Base-by-base conservation (phyloP, 64 coral and sea anemone species). In the Acropora tenuis region DNA sequence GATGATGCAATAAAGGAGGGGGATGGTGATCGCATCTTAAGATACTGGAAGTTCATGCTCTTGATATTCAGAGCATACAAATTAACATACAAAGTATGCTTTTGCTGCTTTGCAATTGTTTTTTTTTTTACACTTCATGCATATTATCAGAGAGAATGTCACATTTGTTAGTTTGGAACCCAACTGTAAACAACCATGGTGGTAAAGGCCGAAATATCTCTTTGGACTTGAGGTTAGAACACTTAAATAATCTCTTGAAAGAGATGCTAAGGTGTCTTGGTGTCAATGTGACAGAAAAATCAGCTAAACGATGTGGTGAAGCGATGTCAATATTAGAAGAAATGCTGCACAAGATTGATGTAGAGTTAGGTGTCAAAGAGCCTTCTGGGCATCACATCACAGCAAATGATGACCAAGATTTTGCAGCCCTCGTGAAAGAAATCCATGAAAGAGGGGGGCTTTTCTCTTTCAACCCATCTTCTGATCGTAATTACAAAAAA, bases 201-300 rank as follows among this genome's bases (percentile, higher is more conserved):
- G 86, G 78, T 43, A 52, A 52, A 60, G 92, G 92, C 17, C 77
- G 43, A 18, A 86, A 86, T 75, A 92, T 87, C 75, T 76, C 90
- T 63, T 52, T 83, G 79, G 90, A 84, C 55, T 76, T 91, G 43
- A 50, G 90, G 45, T 17, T 91, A 19, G 80, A 91, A 42, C 82
- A 92, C 20, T 60, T 87, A 2, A 87, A 88, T 41, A 75, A 93
- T 69, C 3, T 93, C 4, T 61, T 76, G 5, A 95, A 95, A 79
- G 88, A 78, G 41, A 58, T 86, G 30, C 77, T 95, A 18, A 90
- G 76, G 55, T 44, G 69, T 59, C 76, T 95, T 79, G 88, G 93
- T 47, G 76, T 78, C 72, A 88, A 88, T 53, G 86, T 49, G 7
- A 75, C 48, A 2, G 48, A 47, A 10, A 75, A 75, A 55, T 76